Evolutionary conservation across 2,888 invertebrate genomes (phyloP).

Genomic region (Leptinotarsa tumamoca): DNA sequence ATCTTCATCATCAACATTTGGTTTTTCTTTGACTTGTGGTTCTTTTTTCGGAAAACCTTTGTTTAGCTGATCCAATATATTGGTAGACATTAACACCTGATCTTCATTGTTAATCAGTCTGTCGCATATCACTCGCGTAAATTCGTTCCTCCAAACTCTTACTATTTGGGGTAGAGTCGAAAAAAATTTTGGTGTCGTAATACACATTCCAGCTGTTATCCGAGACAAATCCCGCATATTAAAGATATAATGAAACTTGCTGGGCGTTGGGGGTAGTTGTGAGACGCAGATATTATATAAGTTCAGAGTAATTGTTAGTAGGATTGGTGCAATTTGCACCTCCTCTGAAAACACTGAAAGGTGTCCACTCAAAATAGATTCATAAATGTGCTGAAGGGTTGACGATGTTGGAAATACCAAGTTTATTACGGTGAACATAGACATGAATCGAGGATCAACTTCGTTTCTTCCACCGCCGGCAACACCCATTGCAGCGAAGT

Average conservation of each 20-base stretch:
- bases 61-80: slow-evolving; percentile 73
- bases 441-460: slow-evolving; percentile 91
- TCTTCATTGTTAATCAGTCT: slow-evolving; percentile 81
- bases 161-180: slow-evolving; percentile 77
- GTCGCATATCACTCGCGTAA: slow-evolving; percentile 88
- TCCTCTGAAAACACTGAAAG: slow-evolving; percentile 76
- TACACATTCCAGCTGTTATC: slow-evolving; percentile 81
- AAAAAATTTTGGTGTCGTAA: slow-evolving; percentile 80
- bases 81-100: slow-evolving; percentile 71
- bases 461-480: slow-evolving; percentile 92
- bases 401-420: slow-evolving; percentile 84
- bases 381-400: slow-evolving; percentile 85
- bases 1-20: slow-evolving; percentile 48
- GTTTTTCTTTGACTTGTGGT: slow-evolving; percentile 52
- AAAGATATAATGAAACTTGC: slow-evolving; percentile 95
- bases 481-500: slow-evolving; percentile 86
- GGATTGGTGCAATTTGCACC: slow-evolving; percentile 74
- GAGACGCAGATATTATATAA: slow-evolving; percentile 83
- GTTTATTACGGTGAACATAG: slow-evolving; percentile 90
- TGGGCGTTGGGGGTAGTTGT: slow-evolving; percentile 90
- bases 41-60: slow-evolving; percentile 70
- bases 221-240: slow-evolving; percentile 91
- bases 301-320: slow-evolving; percentile 84
- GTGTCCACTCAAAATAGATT: slow-evolving; percentile 85
- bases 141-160: slow-evolving; percentile 93